phyloP scores from a whole-genome alignment of 2,797 vertebrate species.

The Chiroxiphia lanceolata region DNA sequence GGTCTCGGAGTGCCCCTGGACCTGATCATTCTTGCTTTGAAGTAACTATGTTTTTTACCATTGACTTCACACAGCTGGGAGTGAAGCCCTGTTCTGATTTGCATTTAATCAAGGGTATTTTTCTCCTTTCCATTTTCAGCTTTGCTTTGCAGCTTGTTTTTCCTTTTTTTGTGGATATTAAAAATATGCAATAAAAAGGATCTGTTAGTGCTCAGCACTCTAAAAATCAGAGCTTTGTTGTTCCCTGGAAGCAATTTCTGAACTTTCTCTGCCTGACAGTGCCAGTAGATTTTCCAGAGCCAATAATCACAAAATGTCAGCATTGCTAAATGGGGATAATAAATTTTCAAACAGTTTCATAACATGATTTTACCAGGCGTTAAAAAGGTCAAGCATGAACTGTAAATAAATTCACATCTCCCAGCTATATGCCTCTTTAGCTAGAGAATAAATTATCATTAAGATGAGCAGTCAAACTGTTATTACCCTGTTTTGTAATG shows the following conservation, averaged over 20 bases:
- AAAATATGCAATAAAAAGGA: constrained; percentile 3
- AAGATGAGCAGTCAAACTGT: not conserved
- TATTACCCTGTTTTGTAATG: not conserved
- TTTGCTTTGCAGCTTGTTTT: constrained; percentile 16
- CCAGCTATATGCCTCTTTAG: not conserved
- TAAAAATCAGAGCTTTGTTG: constrained; percentile 21
- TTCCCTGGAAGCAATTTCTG: constrained; percentile 17
- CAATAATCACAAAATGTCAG: constrained; percentile 58
- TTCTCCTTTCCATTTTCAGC: constrained; percentile 29
- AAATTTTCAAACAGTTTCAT: constrained; percentile 37
- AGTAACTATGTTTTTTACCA: not conserved
- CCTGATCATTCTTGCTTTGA: not conserved
- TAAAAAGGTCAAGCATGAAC: constrained; percentile 55
- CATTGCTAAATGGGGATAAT: constrained; percentile 34
- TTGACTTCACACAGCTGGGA: constrained; percentile 36
- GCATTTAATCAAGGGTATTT: constrained; percentile 52
- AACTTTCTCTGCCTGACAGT: constrained; percentile 26
- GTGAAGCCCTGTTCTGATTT: constrained; percentile 11
- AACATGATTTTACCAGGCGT: constrained; percentile 30
- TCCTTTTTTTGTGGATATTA: not conserved
- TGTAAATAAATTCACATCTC: constrained; percentile 57
- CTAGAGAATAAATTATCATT: constrained; percentile 32
- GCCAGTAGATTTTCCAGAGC: constrained; percentile 25
- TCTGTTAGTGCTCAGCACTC: not conserved
- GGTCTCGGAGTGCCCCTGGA: not conserved